Evolutionary conservation across 2,888 invertebrate genomes (phyloP).

Genomic region (Eupithecia exiguata): DNA sequence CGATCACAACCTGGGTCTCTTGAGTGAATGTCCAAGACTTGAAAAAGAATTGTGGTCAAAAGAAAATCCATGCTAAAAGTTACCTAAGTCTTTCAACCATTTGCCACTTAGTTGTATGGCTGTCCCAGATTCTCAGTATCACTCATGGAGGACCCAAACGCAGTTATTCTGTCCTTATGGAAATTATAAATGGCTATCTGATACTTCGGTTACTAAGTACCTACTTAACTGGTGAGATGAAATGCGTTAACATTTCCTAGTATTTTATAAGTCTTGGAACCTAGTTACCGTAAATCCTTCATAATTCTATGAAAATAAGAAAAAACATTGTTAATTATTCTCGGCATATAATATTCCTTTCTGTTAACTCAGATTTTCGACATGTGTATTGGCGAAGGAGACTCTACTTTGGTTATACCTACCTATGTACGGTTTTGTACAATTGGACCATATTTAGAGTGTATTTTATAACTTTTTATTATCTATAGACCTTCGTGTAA

Average conservation of each 20-base stretch:
- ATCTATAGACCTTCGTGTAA: no score
- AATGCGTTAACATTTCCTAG: neutral
- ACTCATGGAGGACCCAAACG: neutral
- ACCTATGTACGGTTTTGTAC: no score
- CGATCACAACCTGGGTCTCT: no score
- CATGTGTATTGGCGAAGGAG: neutral
- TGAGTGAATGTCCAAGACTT: no score
- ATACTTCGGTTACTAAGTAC: no score
- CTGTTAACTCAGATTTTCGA: neutral
- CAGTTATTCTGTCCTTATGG: neutral
- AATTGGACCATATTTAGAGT: slow-evolving; percentile 7
- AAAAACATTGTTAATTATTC: neutral
- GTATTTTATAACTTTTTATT: no score
- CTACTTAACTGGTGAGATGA: neutral
- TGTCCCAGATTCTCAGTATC: neutral
- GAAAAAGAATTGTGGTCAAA: no score
- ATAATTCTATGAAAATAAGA: neutral
- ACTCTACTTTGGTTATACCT: slow-evolving; percentile 11
- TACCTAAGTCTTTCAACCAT: neutral
- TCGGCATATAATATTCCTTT: neutral
- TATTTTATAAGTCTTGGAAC: neutral
- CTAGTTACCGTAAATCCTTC: neutral
- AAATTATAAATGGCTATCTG: neutral
- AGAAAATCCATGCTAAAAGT: no score
- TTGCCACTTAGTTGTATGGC: neutral